Percentiles rank a stretch among this genome's conserved stretches.
Evolutionary conservation across 2,888 invertebrate genomes (phyloP).

Genomic region (Beris morrisii): DNA sequence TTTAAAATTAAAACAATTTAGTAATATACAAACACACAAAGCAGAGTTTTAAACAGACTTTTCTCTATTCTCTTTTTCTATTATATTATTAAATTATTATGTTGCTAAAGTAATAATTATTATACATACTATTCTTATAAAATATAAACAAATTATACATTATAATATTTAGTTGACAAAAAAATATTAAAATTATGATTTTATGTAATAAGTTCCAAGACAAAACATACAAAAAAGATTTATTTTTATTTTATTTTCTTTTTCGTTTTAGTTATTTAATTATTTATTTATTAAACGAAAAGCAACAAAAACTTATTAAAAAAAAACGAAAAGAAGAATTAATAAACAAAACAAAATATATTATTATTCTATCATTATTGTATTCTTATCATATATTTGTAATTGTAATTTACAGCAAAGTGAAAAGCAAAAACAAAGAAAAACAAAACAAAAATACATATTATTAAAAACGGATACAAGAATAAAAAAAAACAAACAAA

Average conservation of each 20-base stretch:
- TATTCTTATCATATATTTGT: conserved; percentile 40
- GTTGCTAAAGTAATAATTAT: conserved; percentile 24
- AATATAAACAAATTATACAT: conserved; percentile 14
- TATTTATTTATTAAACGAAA: conserved; percentile 18
- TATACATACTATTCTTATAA: conserved; percentile 13
- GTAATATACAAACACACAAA: conserved; percentile 10
- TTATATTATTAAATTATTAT: conserved; percentile 28
- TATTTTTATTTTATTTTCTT: conserved; percentile 6
- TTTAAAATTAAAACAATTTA: conserved; percentile 18
- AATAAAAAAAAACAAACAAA: conserved; percentile 30
- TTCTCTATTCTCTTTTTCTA: conserved; percentile 13
- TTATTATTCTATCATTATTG: conserved; percentile 35
- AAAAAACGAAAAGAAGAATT: conserved; percentile 20
- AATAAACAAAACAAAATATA: conserved; percentile 10
- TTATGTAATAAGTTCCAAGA: conserved; percentile 7
- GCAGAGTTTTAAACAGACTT: background rate
- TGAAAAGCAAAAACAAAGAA: conserved; percentile 31
- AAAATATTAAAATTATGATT: conserved; percentile 15
- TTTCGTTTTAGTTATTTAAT: conserved; percentile 15
- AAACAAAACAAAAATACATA: conserved; percentile 29
- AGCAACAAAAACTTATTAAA: conserved; percentile 6
- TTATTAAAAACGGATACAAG: conserved; percentile 32
- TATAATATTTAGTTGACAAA: conserved; percentile 1
- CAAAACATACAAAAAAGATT: conserved; percentile 3
- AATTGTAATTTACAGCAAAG: conserved; percentile 38